Base-by-base conservation (phyloP, 2,113 vertebrate species). In the Microtus richardsoni region DNA sequence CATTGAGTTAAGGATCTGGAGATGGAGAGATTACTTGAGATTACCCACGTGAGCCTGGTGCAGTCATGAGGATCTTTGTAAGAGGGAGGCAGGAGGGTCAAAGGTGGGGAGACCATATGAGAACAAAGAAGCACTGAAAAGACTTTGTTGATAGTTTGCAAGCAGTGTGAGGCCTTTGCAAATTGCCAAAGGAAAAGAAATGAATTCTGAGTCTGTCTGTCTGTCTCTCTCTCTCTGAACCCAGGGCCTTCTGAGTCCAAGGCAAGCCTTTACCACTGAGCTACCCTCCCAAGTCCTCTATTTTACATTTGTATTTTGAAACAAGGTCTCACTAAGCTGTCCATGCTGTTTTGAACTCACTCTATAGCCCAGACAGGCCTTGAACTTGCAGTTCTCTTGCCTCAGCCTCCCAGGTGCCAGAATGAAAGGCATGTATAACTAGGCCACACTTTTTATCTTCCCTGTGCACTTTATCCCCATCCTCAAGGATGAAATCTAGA, bases 161-260 rank as follows among this genome's bases (percentile, higher is more conserved):
- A 68, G 1, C n/a, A 62, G 28, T 39, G 22, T 0, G 36, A 74
- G 0, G 49, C 82, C 58, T 88, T n/a, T 47, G 73, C 62, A 78
- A 88, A 19, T 0, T 91, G 89, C 75, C 87, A 91, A 75, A 95
- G 36, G 62, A 58, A 75, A 86, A 74, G 52, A 82, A 66, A 78
- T 2, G 1, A 36, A 60, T 12, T 82, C 44, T n/a, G 24, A 77
- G 89, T 71, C 39, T 84, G 39, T 58, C 17, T 58, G 17, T 58
- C 54, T 54, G 41, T 44, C 5, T 44, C 44, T 58, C 19, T 80
- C 39, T 84, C 60, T 64, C 7, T 85, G 39, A 66, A 85, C 41
- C 28, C 41, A 66, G 62, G 41, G 39, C 44, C 41, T 47, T 47
- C 16, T 47, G 62, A 36, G 39, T 36, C 17, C 19, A 47, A 86